Evolutionary conservation across 2,113 vertebrate species (phyloP).

Genomic region (Tor tambroides): DNA sequence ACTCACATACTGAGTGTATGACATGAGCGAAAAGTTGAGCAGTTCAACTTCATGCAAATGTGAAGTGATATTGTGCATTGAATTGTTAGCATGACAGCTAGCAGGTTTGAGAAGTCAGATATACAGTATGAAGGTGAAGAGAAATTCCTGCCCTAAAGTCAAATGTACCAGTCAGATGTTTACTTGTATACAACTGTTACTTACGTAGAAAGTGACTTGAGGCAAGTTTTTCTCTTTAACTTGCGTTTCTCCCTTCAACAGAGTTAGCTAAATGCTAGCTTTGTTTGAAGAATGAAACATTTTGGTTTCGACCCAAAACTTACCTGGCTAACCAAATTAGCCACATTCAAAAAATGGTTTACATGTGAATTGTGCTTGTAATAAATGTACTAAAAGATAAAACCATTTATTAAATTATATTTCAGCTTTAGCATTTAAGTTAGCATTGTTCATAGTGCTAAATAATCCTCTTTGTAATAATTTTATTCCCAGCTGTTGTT

Average conservation of each 20-base stretch:
- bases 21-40: not conserved
- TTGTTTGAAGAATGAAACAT: not conserved
- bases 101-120: not conserved
- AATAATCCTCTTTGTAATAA: not conserved
- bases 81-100: not conserved
- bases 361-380: not conserved
- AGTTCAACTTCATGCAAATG: not conserved
- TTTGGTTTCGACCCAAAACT: not conserved
- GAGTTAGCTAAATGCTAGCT: not conserved
- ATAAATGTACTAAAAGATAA: not conserved
- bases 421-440: not conserved
- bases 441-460: not conserved
- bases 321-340: not conserved
- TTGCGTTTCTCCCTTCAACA: not conserved
- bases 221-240: not conserved
- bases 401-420: not conserved
- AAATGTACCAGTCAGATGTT: not conserved
- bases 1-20: not conserved
- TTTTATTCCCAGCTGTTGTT: slow-evolving; percentile 78
- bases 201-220: not conserved
- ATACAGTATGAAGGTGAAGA: not conserved
- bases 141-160: not conserved
- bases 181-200: not conserved
- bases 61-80: not conserved
- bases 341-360: not conserved